Evolutionary conservation across 2,888 invertebrate species (phyloP).

Genomic region (Bombylius discolor): DNA sequence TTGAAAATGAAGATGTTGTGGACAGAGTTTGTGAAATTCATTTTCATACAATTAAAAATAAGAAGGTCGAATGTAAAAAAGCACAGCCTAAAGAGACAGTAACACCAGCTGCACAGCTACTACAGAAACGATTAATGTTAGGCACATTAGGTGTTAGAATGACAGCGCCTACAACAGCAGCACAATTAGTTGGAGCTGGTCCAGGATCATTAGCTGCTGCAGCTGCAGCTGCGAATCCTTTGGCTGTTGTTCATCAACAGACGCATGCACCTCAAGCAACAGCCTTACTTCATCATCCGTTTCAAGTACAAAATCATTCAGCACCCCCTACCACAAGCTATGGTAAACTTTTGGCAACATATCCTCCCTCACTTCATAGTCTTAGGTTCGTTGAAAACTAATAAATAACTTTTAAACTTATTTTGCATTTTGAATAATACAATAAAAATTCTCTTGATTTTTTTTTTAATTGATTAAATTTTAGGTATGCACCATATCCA

Average conservation of each 20-base stretch:
- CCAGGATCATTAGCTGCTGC: conserved; percentile 25
- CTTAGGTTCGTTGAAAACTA: conserved; percentile 27
- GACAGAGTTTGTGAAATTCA: conserved; percentile 89
- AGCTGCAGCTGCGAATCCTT: conserved; percentile 42
- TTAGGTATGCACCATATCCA: conserved; percentile 52
- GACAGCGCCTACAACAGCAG: conserved; percentile 40
- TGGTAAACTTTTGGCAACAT: conserved; percentile 50
- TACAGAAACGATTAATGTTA: conserved; percentile 56
- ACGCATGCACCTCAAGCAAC: conserved; percentile 35
- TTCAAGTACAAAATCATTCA: conserved; percentile 45
- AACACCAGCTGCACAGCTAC: conserved; percentile 51
- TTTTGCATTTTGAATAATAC: no score
- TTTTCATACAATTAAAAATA: conserved; percentile 85
- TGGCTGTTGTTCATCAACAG: conserved; percentile 15
- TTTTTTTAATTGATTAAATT: conserved; percentile 15
- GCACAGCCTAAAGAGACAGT: conserved; percentile 86
- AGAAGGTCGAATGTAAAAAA: conserved; percentile 83
- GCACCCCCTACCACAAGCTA: conserved; percentile 48
- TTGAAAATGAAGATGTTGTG: conserved; percentile 82
- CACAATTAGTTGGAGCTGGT: conserved; percentile 35
- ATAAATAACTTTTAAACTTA: neutral
- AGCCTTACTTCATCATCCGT: conserved; percentile 38
- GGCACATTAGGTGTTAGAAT: conserved; percentile 58
- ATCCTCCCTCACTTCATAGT: conserved; percentile 41
- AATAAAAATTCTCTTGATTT: neutral